Conservation (phyloP, 1,140 invertebrate genomes). For the Triops longicaudatus region DNA sequence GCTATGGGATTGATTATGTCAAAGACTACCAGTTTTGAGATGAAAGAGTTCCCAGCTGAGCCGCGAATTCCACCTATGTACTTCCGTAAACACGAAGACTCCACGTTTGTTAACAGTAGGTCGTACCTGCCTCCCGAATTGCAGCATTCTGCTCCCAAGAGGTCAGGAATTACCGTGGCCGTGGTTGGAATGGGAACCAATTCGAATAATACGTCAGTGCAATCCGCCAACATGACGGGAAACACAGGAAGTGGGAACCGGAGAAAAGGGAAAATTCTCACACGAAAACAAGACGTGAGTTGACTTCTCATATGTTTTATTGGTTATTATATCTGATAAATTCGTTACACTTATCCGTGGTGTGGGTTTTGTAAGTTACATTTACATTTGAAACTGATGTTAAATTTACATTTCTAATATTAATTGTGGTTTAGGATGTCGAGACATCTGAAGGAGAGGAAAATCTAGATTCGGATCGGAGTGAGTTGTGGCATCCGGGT, state of each 20-base stretch:
- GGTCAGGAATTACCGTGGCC: constrained; percentile 9
- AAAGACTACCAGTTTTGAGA: constrained; percentile 75
- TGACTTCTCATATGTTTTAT: background rate
- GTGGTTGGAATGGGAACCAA: background rate
- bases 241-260: background rate
- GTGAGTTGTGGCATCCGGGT: background rate
- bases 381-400: no score
- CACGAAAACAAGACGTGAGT: background rate
- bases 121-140: constrained; percentile 47
- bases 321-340: background rate
- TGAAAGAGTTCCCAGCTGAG: constrained; percentile 78
- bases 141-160: constrained; percentile 23
- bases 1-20: constrained; percentile 79
- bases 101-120: constrained; percentile 55
- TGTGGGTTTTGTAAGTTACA: no score
- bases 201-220: background rate
- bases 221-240: background rate
- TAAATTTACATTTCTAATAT: no score
- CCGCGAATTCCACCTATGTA: constrained; percentile 77
- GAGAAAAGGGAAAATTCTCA: background rate
- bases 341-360: no score
- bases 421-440: background rate
- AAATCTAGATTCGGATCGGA: background rate
- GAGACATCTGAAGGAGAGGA: background rate
- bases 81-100: constrained; percentile 58